Base-by-base conservation (phyloP, 1,140 invertebrate species). In the Lordiphosa mommai region DNA sequence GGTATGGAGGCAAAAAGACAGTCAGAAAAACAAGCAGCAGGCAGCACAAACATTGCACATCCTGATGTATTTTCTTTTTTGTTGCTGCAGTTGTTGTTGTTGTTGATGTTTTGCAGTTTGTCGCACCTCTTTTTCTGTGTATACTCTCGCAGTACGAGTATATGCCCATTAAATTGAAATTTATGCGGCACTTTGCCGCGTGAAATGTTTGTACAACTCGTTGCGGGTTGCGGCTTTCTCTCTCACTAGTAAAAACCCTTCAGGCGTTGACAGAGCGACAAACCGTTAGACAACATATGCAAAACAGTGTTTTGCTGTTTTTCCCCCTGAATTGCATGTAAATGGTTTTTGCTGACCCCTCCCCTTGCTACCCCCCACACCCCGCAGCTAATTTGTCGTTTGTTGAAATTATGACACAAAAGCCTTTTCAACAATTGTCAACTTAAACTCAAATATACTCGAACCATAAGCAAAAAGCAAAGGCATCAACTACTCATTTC, bases 151-250 rank as follows among this genome's bases (percentile, higher is more conserved):
- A 27, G 6, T 27, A 27, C 23, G 63, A 72, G 50, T 59, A 48
- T 73, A 56, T 69, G 80, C 71, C 20, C 76, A 82, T 82, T 82
- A 82, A 82, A 82, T 82, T 82, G 77, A 82, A 82, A 82, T 82
- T 82, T 82, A 82, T 82, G 76, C 76, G 77, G 76, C 77, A 82
- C 77, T 82, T 82, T 82, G 76, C 76, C 77, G 76, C 76, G 76
- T 82, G 76, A 82, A 82, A 82, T 82, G 76, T 82, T 82, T 82
- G 77, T 82, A 82, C 76, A 82, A 82, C 76, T 82, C 76, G 76
- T 82, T 80, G 74, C 71, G 74, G 74, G 76, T 50, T 80, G 76
- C 77, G 71, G 76, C 74, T 80, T 57, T 53, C 30, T 41, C 47
- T 59, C 49, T 41, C 50, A 32, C 38, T 48, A 40, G 40, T 51